Conservation (phyloP, 2,113 vertebrate species). For the Catharus fuscescens region DNA sequence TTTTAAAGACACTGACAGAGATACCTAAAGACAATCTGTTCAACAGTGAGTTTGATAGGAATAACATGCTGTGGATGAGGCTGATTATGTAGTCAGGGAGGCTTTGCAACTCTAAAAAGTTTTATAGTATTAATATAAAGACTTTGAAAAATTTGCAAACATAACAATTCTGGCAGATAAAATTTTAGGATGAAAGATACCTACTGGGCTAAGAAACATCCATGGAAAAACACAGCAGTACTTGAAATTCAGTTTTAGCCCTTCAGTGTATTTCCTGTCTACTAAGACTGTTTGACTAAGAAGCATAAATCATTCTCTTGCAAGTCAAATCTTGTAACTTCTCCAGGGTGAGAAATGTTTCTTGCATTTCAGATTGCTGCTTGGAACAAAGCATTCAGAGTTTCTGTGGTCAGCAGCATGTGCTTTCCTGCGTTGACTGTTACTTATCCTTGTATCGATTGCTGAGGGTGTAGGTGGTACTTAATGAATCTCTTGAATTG, state of each 20-base stretch:
- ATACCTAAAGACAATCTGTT: constrained; percentile 41
- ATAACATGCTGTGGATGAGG: constrained; percentile 20
- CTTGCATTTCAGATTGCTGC: not conserved
- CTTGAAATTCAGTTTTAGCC: constrained; percentile 53
- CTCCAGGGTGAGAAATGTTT: constrained; percentile 24
- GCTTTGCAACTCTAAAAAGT: constrained; percentile 34
- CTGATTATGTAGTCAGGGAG: constrained; percentile 34
- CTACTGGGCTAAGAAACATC: constrained; percentile 38
- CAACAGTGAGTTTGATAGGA: constrained; percentile 13
- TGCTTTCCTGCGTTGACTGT: not conserved
- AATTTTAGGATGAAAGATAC: constrained; percentile 57
- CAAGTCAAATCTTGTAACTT: constrained; percentile 5
- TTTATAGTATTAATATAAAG: constrained; percentile 44
- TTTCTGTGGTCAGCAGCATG: not conserved
- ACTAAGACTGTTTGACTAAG: constrained; percentile 31
- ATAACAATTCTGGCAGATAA: constrained; percentile 25
- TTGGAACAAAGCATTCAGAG: not conserved
- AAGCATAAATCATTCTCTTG: constrained; percentile 51
- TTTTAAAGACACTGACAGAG: constrained; percentile 27
- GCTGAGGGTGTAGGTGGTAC: constrained; percentile 19
- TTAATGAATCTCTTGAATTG: constrained; percentile 49
- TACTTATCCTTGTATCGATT: constrained; percentile 9
- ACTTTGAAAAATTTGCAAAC: constrained; percentile 54
- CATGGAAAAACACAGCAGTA: constrained; percentile 19
- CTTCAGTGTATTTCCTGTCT: constrained; percentile 20